A percentile compares a stretch with the other conserved stretches of the same genome.
Evolutionary conservation across 1,140 invertebrate species (phyloP).

Genomic region (Neodiprion fabricii): DNA sequence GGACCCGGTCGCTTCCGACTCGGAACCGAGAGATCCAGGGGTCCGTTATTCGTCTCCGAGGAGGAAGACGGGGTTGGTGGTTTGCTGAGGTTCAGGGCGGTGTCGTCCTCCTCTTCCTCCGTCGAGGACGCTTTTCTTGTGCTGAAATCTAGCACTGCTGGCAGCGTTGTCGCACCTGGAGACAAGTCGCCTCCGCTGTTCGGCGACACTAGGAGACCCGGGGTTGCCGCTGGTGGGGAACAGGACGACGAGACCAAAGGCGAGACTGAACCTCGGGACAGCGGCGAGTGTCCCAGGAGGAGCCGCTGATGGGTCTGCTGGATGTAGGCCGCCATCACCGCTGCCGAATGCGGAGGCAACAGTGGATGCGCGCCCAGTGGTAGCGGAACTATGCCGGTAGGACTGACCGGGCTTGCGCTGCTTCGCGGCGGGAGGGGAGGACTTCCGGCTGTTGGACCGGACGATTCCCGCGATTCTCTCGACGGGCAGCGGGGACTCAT

Average conservation of each 20-base stretch:
- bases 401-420: constrained; percentile 61
- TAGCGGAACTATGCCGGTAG: constrained; percentile 56
- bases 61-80: constrained; percentile 60
- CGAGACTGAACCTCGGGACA: constrained; percentile 68
- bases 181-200: constrained; percentile 49
- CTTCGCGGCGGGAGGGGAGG: constrained; percentile 65
- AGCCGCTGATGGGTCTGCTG: constrained; percentile 75
- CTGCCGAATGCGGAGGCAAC: constrained; percentile 77
- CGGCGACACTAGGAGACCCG: constrained; percentile 54
- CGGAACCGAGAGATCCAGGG: constrained; percentile 80
- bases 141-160: constrained; percentile 79
- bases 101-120: constrained; percentile 66
- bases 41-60: constrained; percentile 72
- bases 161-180: constrained; percentile 57
- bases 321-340: constrained; percentile 77
- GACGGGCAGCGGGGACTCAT: constrained; percentile 79
- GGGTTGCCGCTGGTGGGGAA: constrained; percentile 61
- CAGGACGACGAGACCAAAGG: constrained; percentile 68
- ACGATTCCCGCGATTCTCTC: constrained; percentile 74
- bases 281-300: constrained; percentile 75
- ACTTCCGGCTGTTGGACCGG: constrained; percentile 64
- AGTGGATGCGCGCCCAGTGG: constrained; percentile 61
- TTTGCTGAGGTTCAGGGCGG: constrained; percentile 74
- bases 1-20: constrained; percentile 74
- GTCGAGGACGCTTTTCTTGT: constrained; percentile 65